Conservation (phyloP, 2,113 vertebrate genomes). For the human region DNA sequence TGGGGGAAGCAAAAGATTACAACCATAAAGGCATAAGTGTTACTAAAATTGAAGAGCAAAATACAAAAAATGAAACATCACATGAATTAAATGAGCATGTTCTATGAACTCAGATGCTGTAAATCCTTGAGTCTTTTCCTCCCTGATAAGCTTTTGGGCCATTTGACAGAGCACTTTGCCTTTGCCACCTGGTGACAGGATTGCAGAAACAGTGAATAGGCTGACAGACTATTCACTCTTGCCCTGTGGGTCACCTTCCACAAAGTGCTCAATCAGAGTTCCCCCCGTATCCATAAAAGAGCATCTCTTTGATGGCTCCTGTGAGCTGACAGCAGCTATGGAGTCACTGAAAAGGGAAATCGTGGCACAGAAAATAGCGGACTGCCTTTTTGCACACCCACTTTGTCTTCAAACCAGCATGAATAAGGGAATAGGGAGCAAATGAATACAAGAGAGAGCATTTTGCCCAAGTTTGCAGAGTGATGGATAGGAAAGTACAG, state of each 20-base stretch:
- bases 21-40: not conserved
- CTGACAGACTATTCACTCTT: constrained; percentile 5
- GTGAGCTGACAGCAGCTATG: constrained; percentile 17
- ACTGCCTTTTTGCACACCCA: constrained; percentile 51
- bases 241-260: not conserved
- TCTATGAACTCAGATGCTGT: not conserved
- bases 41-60: constrained; percentile 14
- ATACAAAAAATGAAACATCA: constrained; percentile 35
- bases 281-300: constrained; percentile 14
- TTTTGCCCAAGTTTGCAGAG: constrained; percentile 56
- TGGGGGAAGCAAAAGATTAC: not conserved
- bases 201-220: not conserved
- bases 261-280: constrained; percentile 3
- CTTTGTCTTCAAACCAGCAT: constrained; percentile 52
- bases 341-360: constrained; percentile 52
- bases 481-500: constrained; percentile 44
- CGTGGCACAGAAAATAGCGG: constrained; percentile 13
- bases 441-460: constrained; percentile 10
- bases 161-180: not conserved
- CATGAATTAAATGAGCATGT: constrained; percentile 7
- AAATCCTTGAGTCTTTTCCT: not conserved
- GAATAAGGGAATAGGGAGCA: constrained; percentile 41
- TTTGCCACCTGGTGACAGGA: constrained; percentile 35
- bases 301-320: constrained; percentile 46
- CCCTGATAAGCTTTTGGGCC: not conserved